Evolutionary conservation across 2,113 vertebrate genomes (phyloP), one percentile per base, ranked within the genome.

Genomic region (Megalops atlanticus): DNA sequence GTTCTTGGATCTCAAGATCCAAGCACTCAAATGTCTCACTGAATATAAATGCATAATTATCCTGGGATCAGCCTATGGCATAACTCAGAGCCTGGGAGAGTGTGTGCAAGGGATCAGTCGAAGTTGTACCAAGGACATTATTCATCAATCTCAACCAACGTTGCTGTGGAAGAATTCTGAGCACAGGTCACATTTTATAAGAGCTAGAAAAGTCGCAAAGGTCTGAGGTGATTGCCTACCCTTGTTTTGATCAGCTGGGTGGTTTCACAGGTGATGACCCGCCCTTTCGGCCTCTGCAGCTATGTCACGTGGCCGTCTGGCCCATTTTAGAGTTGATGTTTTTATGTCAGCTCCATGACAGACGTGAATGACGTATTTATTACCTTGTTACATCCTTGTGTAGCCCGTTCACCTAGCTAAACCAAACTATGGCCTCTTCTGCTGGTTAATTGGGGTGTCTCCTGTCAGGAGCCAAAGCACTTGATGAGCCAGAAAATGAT

Each of bases 401-500:
- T 64, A 24, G 58, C 58, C 7, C 58, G 24, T 24, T 64, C 58
- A 64, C n/a, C 4, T 31, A 24, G 58, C 58, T 31, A 64, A 31
- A 64, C n/a, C 24, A 24, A 27, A 31, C n/a, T 24, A 64, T 64
- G 58, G 58, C 58, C 58, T 64, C 58, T 64, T 58, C 58, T 31
- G 58, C n/a, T 31, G 8, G 24, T 31, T 64, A 64, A 64, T 64
- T 64, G 58, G n/a, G n/a, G 58, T 31, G 58, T 11, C 58, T 64
- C 27, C 3, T 31, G 24, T 64, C 24, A n/a, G 24, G 31, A 64
- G n/a, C 24, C 58, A 64, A 31, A 64, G 31, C 24, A 31, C 2
- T 64, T 64, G 58, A 64, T 64, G 58, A 64, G 58, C 24, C 58
- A 64, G 58, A 64, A 64, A 64, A 64, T n/a, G 4, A 64, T 64